Evolutionary conservation across 2,113 vertebrate genomes (phyloP).

Genomic region (Peromyscus leucopus): DNA sequence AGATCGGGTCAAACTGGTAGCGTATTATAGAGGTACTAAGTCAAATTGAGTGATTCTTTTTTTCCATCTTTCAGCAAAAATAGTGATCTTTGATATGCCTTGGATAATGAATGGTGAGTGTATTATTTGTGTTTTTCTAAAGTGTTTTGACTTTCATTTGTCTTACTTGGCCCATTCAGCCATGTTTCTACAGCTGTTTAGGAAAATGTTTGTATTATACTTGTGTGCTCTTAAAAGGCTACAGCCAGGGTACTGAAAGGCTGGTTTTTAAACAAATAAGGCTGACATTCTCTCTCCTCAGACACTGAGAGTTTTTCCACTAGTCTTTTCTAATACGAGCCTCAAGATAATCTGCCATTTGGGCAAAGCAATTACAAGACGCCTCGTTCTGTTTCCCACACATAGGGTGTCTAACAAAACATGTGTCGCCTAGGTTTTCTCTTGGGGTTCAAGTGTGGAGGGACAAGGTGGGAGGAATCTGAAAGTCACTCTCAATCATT

Average conservation of each 20-base stretch:
- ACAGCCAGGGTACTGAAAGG: background rate
- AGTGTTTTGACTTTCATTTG: background rate
- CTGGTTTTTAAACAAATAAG: background rate
- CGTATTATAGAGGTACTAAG: conserved; percentile 2
- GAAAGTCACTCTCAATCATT: conserved; percentile 35
- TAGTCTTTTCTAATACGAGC: conserved; percentile 42
- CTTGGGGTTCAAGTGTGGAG: conserved; percentile 8
- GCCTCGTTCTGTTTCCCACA: background rate
- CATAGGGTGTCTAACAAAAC: background rate
- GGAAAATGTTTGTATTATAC: background rate
- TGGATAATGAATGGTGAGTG: conserved; percentile 99
- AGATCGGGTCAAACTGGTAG: conserved; percentile 1
- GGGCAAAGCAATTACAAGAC: background rate
- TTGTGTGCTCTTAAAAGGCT: conserved; percentile 11
- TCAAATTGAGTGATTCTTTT: conserved; percentile 43
- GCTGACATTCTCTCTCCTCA: background rate
- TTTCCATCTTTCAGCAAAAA: conserved; percentile 92
- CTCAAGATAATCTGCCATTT: background rate
- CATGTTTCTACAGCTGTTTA: conserved; percentile 20
- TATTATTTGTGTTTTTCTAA: conserved; percentile 44
- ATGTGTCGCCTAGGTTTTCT: background rate
- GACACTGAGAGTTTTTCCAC: background rate
- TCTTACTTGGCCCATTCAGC: background rate
- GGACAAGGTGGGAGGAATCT: conserved; percentile 15
- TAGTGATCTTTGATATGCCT: conserved; percentile 98